These are phyloP conservation scores for Drosophila gunungcola DNA, from an alignment of 1,140 invertebrate species.

Conservation along the genomic window DNA sequence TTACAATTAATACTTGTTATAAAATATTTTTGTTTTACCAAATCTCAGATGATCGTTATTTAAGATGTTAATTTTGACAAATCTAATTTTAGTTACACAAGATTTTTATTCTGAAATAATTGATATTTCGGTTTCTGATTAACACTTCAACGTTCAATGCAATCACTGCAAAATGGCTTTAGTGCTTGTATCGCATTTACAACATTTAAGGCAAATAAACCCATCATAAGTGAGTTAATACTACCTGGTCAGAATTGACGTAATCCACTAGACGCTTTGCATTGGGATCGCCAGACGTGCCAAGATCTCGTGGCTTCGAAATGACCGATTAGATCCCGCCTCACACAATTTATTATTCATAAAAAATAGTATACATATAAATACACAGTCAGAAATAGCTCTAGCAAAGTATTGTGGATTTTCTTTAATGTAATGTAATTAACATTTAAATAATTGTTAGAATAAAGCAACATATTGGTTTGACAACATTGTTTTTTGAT, in stretches of 20 bases:
- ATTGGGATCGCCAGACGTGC: constrained; percentile 33
- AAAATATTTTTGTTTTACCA: too few species aligned
- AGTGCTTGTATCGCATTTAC: neutral
- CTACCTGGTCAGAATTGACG: constrained; percentile 38
- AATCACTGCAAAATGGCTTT: neutral
- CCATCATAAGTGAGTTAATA: constrained; percentile 31
- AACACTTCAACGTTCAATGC: neutral
- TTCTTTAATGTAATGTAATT: too few species aligned
- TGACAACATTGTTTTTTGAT: too few species aligned
- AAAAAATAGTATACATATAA: constrained; percentile 8
- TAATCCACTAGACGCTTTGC: constrained; percentile 12
- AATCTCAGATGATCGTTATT: too few species aligned
- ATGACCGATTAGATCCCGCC: constrained; percentile 50
- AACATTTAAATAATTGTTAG: too few species aligned
- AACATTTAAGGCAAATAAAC: constrained; percentile 31
- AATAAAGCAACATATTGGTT: too few species aligned
- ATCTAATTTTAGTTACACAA: too few species aligned
- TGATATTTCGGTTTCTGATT: too few species aligned
- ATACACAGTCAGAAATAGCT: constrained; percentile 17
- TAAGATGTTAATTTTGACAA: too few species aligned
- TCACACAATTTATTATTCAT: constrained; percentile 56
- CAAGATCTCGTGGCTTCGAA: constrained; percentile 54
- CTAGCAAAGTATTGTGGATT: too few species aligned
- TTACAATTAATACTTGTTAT: too few species aligned
- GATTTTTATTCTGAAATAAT: too few species aligned